These are phyloP conservation scores for Hippocampus kuda DNA, from an alignment of 2,797 vertebrate genomes.

Conservation along the genomic window DNA sequence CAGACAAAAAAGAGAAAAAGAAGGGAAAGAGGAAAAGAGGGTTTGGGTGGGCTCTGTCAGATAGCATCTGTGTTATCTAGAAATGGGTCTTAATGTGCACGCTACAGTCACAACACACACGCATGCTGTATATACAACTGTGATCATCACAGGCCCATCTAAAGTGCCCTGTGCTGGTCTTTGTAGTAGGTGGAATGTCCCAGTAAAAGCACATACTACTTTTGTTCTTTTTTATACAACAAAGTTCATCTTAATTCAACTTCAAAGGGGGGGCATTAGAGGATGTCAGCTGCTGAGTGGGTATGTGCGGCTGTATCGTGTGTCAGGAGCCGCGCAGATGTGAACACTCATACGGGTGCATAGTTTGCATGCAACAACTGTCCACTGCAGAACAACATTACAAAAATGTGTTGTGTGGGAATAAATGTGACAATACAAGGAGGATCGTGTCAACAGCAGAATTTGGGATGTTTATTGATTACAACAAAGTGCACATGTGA, in stretches of 20 bases:
- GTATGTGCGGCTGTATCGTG: slow-evolving; percentile 46
- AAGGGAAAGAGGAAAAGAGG: slow-evolving; percentile 50
- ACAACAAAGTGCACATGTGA: slow-evolving; percentile 12
- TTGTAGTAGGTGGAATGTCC: slow-evolving; percentile 61
- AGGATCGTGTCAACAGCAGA: background rate
- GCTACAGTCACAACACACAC: slow-evolving; percentile 51
- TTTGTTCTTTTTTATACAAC: slow-evolving; percentile 65
- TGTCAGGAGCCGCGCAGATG: slow-evolving; percentile 48
- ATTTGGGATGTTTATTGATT: slow-evolving; percentile 31
- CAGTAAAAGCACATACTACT: slow-evolving; percentile 55
- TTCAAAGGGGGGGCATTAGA: slow-evolving; percentile 62
- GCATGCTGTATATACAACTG: slow-evolving; percentile 54
- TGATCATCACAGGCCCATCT: slow-evolving; percentile 58
- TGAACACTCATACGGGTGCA: slow-evolving; percentile 62
- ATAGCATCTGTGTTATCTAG: slow-evolving; percentile 67
- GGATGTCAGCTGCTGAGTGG: slow-evolving; percentile 47
- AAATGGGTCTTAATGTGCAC: slow-evolving; percentile 57
- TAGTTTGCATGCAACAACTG: slow-evolving; percentile 43
- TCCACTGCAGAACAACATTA: slow-evolving; percentile 13
- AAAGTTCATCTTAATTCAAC: slow-evolving; percentile 64
- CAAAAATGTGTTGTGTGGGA: slow-evolving; percentile 4
- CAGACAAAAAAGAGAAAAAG: slow-evolving; percentile 41
- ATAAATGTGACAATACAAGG: slow-evolving; percentile 7
- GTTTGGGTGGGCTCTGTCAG: slow-evolving; percentile 59
- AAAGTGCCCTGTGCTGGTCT: slow-evolving; percentile 56